Base-by-base conservation (phyloP, 1,140 invertebrate species). In the Anastatus disparis region DNA sequence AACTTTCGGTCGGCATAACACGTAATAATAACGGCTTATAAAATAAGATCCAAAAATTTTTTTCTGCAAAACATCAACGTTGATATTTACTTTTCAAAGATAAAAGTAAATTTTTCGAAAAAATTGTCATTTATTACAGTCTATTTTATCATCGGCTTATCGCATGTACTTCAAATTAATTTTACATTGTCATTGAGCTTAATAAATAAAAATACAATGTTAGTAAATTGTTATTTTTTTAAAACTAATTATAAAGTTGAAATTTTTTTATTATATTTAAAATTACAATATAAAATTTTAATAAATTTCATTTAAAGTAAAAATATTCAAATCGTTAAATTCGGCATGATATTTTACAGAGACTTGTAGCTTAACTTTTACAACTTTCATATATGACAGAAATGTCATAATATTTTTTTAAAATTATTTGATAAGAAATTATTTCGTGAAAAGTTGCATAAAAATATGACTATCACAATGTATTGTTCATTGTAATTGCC, bases 1-100 rank as follows among this genome's bases (percentile, higher is more conserved):
- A 63, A 63, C 56, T 50, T 61, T 62, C 20, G 20, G 63, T 62
- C 10, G 12, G 9, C 13, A n/a, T 69, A 52, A 62, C 58, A 61
- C 46, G 35, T 35, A 69, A 44, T 69, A 61, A n/a, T 42, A 42
- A 53, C 9, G 15, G 13, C 9, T 42, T 46, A 50, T 38, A 59
- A 58, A 68, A 68, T 55, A 10, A 67, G 40, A 29, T n/a, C 20
- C 20, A 7, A 58, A 52, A 38, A 61, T 40, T 38, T 67, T 3
- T 38, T 38, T n/a, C 10, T 55, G 22, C 35, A 50, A 58, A 68
- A 61, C 24, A 15, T 52, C n/a, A 69, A 69, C 44, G 46, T 24
- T n/a, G 26, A 69, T 31, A 52, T 69, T 61, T 48, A 55, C n/a
- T 46, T 50, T 50, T 8, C 3, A 48, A 58, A 35, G 35, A 55